These are phyloP conservation scores for Varanus komodoensis DNA, from an alignment of 2,113 vertebrate species.

Conservation along the genomic window DNA sequence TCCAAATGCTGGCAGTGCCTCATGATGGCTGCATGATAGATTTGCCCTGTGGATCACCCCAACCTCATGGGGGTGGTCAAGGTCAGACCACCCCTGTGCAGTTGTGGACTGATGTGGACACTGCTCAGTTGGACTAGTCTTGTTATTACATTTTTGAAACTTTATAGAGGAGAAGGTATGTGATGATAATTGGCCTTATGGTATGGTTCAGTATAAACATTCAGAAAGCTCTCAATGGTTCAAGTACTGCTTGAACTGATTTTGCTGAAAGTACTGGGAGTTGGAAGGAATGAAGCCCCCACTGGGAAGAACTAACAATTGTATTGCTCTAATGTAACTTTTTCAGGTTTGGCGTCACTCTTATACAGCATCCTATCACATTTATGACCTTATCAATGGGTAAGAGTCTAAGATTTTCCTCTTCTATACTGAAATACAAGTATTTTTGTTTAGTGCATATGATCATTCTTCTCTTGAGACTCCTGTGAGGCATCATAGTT, in stretches of 20 bases:
- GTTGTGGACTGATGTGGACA: neutral
- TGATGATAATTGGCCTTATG: neutral
- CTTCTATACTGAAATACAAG: neutral
- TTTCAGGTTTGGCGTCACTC: slow-evolving; percentile 95
- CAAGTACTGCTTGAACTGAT: neutral
- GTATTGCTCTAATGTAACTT: slow-evolving; percentile 51
- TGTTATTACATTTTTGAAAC: neutral
- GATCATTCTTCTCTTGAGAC: neutral
- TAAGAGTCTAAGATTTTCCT: slow-evolving; percentile 74
- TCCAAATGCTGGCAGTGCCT: neutral
- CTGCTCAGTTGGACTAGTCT: neutral
- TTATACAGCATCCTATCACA: slow-evolving; percentile 90
- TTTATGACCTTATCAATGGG: slow-evolving; percentile 85
- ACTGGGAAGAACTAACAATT: slow-evolving; percentile 5
- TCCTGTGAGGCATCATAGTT: neutral
- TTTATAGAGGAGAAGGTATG: neutral
- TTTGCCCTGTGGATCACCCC: neutral
- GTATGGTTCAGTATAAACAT: neutral
- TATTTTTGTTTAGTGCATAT: neutral
- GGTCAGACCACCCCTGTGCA: too few relatives aligned
- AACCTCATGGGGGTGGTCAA: neutral
- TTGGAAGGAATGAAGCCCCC: neutral
- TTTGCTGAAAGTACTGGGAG: neutral
- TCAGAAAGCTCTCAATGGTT: neutral
- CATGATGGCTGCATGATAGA: neutral